Percentiles rank a stretch among this genome's conserved stretches.
These are phyloP conservation scores for Octodonta nipae DNA, from an alignment of 2,888 invertebrate species.

Conservation along the genomic window DNA sequence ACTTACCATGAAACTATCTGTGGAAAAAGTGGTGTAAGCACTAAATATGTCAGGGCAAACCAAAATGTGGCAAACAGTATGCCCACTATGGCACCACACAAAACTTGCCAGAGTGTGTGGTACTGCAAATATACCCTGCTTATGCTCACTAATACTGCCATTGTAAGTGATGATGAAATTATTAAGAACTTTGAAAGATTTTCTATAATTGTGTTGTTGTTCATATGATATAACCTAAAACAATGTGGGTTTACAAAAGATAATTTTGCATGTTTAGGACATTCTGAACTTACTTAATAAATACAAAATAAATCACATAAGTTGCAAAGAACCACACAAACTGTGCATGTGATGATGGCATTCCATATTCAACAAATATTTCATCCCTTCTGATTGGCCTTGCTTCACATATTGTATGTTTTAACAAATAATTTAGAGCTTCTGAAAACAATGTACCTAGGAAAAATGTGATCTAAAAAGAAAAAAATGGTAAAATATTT, in stretches of 20 bases:
- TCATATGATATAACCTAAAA: slow-evolving; percentile 65
- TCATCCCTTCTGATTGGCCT: slow-evolving; percentile 58
- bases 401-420: slow-evolving; percentile 67
- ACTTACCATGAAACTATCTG: slow-evolving; percentile 73
- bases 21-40: slow-evolving; percentile 75
- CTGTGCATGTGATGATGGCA: slow-evolving; percentile 87
- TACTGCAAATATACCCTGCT: slow-evolving; percentile 76
- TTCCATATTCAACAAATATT: slow-evolving; percentile 66
- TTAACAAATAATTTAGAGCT: slow-evolving; percentile 61
- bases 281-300: slow-evolving; percentile 67
- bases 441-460: slow-evolving; percentile 67
- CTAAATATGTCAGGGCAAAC: slow-evolving; percentile 67
- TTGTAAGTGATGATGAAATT: slow-evolving; percentile 44
- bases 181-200: slow-evolving; percentile 58
- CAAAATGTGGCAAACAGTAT: slow-evolving; percentile 60
- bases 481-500: slow-evolving; percentile 6
- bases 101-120: slow-evolving; percentile 69
- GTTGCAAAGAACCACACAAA: slow-evolving; percentile 83
- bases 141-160: slow-evolving; percentile 49
- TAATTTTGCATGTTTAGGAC: too few species aligned
- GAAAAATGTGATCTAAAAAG: slow-evolving; percentile 69
- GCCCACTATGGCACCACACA: slow-evolving; percentile 66
- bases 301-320: slow-evolving; percentile 72
- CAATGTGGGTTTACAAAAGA: too few species aligned
- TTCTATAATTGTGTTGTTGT: slow-evolving; percentile 64